These are phyloP conservation scores for Drosophila maculinotata DNA, from an alignment of 2,888 invertebrate species.

Conservation along the genomic window DNA sequence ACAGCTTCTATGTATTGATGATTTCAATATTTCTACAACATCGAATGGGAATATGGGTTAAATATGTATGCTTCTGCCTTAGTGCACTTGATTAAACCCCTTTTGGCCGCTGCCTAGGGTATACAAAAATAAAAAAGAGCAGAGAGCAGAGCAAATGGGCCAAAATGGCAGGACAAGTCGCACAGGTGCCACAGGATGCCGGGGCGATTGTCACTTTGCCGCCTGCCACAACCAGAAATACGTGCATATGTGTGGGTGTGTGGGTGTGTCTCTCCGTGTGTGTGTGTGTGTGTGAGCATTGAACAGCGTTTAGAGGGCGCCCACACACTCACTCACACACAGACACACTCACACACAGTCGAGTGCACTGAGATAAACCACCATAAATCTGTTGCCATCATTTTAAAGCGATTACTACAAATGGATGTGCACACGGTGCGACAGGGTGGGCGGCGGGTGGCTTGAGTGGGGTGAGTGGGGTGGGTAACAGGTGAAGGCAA, in stretches of 20 bases:
- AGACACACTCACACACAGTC: conserved; percentile 25
- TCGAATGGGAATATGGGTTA: too few species aligned
- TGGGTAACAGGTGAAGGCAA: background rate
- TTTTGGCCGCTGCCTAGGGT: background rate
- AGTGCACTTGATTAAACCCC: background rate
- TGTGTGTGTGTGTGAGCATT: conserved; percentile 21
- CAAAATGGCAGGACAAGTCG: conserved; percentile 44
- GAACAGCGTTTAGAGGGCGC: conserved; percentile 38
- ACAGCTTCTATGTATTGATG: too few species aligned
- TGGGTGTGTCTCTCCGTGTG: conserved; percentile 13
- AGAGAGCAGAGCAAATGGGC: conserved; percentile 39
- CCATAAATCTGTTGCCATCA: conserved; percentile 83
- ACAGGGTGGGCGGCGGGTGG: background rate
- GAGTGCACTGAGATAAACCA: conserved; percentile 81
- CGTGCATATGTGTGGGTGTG: background rate
- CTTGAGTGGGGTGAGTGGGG: rapidly evolving
- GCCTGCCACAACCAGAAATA: conserved; percentile 39
- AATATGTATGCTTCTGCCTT: background rate
- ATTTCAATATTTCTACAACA: too few species aligned
- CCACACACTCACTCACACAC: conserved; percentile 33
- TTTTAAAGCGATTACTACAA: conserved; percentile 80
- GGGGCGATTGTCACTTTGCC: conserved; percentile 70
- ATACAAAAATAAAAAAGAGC: conserved; percentile 20
- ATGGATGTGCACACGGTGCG: conserved; percentile 64
- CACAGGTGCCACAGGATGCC: conserved; percentile 56